Percentiles rank a stretch among this genome's conserved stretches.
phyloP scores from a whole-genome alignment of 2,113 vertebrate genomes.

The Dicentrarchus labrax region DNA sequence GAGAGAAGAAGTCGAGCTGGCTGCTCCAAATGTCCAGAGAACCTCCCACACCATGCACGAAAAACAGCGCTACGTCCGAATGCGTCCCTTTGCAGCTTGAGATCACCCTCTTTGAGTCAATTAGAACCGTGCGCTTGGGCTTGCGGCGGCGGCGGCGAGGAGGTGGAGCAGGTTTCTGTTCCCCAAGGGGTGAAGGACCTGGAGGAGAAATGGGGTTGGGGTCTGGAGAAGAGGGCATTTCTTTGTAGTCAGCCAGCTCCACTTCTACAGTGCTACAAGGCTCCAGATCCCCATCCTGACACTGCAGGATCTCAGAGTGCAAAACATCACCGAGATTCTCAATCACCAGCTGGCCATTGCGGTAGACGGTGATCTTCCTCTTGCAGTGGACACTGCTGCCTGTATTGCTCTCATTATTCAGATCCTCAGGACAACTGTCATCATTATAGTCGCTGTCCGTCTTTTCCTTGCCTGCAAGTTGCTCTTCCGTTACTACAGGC shows the following conservation, averaged over 20 bases:
- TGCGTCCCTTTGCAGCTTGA: slow-evolving; percentile 94
- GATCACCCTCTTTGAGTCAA: slow-evolving; percentile 92
- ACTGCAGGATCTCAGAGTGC: slow-evolving; percentile 90
- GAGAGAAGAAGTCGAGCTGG: slow-evolving; percentile 95
- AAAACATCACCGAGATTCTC: slow-evolving; percentile 93
- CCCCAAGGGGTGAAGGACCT: slow-evolving; percentile 31
- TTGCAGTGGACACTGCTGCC: slow-evolving; percentile 89
- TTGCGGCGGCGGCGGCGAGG: slow-evolving; percentile 86
- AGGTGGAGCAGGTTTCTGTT: slow-evolving; percentile 79
- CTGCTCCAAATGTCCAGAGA: slow-evolving; percentile 97
- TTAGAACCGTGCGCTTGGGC: slow-evolving; percentile 91
- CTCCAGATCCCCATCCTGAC: slow-evolving; percentile 87
- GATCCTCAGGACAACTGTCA: slow-evolving; percentile 3
- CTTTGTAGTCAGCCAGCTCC: slow-evolving; percentile 86
- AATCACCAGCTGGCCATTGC: slow-evolving; percentile 94
- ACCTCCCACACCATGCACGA: slow-evolving; percentile 95
- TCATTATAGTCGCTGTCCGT: slow-evolving; percentile 3
- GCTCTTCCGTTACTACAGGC: slow-evolving; percentile 53
- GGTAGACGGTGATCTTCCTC: slow-evolving; percentile 94
- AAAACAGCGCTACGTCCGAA: slow-evolving; percentile 93
- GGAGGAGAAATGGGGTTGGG: slow-evolving; percentile 67
- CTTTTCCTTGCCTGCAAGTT: slow-evolving; percentile 51
- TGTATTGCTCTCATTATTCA: background rate
- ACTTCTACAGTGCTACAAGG: slow-evolving; percentile 87
- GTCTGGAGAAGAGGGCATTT: slow-evolving; percentile 76